phyloP scores from a whole-genome alignment of 2,888 invertebrate genomes.

The Erebia ligea region DNA sequence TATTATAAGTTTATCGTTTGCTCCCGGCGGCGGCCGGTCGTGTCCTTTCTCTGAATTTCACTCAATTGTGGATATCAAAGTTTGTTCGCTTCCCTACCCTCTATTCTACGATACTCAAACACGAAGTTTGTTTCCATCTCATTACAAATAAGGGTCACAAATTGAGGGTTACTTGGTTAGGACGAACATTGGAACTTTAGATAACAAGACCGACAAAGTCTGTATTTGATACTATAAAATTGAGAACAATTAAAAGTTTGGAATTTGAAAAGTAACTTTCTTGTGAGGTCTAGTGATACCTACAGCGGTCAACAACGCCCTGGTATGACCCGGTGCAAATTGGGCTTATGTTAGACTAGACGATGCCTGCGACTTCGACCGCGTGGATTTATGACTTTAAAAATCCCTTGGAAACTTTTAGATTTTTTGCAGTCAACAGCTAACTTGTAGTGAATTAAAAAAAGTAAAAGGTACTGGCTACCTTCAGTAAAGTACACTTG shows the following conservation, averaged over 20 bases:
- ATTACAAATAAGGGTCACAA: not conserved
- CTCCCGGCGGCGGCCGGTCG: not conserved
- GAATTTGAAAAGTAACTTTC: too few relatives aligned
- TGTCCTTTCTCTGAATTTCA: not conserved
- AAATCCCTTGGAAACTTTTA: too few relatives aligned
- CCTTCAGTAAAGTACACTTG: not conserved
- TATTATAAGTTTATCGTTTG: too few relatives aligned
- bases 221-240: too few relatives aligned
- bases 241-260: too few relatives aligned
- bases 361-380: too few relatives aligned
- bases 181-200: not conserved
- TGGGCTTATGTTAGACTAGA: too few relatives aligned
- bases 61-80: not conserved
- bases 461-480: too few relatives aligned
- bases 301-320: not conserved
- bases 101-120: not conserved
- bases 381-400: too few relatives aligned
- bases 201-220: not conserved
- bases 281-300: too few relatives aligned
- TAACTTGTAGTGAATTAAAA: too few relatives aligned
- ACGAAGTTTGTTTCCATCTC: not conserved
- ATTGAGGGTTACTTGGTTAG: not conserved
- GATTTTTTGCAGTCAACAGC: too few relatives aligned
- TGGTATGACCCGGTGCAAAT: not conserved
- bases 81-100: not conserved